Conservation (phyloP, 2,888 invertebrate species). For the Thereva nobilitata region DNA sequence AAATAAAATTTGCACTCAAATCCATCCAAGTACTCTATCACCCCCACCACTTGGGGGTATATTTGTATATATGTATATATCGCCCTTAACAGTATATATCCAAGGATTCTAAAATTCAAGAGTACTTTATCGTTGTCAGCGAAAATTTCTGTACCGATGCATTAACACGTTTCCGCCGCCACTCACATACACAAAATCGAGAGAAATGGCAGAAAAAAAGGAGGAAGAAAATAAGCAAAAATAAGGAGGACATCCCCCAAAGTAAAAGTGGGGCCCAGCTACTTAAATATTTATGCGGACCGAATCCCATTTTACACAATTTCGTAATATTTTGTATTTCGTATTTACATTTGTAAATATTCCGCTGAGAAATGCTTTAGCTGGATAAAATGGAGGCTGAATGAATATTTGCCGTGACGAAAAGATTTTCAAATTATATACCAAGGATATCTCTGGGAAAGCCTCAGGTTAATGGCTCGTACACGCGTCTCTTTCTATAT, state of each 20-base stretch:
- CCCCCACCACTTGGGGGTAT: too few relatives aligned
- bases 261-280: slow-evolving; percentile 1
- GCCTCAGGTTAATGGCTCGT: slow-evolving; percentile 24
- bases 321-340: slow-evolving; percentile 35
- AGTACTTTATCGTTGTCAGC: slow-evolving; percentile 7
- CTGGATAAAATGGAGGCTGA: slow-evolving; percentile 17
- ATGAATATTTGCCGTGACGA: slow-evolving; percentile 17
- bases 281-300: slow-evolving; percentile 33
- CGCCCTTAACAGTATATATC: too few relatives aligned
- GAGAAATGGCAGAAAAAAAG: neutral
- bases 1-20: slow-evolving; percentile 27
- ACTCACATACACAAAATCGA: neutral
- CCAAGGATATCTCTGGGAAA: neutral
- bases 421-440: slow-evolving; percentile 21
- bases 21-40: neutral
- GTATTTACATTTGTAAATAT: slow-evolving; percentile 34
- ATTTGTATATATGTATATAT: too few relatives aligned
- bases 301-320: slow-evolving; percentile 34
- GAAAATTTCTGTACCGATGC: slow-evolving; percentile 23
- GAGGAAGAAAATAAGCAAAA: slow-evolving; percentile 9
- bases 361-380: slow-evolving; percentile 28
- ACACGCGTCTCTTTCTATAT: neutral
- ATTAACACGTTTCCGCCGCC: slow-evolving; percentile 30
- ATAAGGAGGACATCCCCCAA: slow-evolving; percentile 2
- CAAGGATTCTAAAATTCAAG: slow-evolving; percentile 1